Evolutionary conservation across 2,888 invertebrate species (phyloP).

Genomic region (Colostygia pectinataria): DNA sequence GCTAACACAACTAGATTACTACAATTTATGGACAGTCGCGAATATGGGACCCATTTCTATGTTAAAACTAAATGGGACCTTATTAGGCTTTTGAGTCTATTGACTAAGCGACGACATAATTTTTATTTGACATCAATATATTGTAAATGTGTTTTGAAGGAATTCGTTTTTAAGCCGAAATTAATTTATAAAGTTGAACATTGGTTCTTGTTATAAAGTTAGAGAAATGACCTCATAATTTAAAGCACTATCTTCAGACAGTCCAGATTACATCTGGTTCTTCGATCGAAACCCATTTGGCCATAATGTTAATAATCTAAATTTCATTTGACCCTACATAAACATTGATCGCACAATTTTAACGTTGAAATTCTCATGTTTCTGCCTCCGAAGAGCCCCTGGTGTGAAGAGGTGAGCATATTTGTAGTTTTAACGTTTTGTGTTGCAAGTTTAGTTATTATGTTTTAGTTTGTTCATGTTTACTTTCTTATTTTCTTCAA

Average conservation of each 20-base stretch:
- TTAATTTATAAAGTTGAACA: no score
- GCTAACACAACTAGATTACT: no score
- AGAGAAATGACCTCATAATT: constrained; percentile 47
- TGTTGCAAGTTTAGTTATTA: constrained; percentile 23
- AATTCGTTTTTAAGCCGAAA: no score
- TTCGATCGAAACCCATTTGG: constrained; percentile 44
- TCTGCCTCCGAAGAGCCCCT: constrained; percentile 63
- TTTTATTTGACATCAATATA: no score
- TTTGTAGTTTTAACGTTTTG: constrained; percentile 25
- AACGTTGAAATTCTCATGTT: constrained; percentile 56
- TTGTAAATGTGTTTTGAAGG: no score
- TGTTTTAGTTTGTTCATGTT: background rate
- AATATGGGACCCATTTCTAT: no score
- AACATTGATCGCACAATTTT: constrained; percentile 67
- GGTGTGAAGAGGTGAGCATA: constrained; percentile 57
- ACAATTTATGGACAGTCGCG: no score
- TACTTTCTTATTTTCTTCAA: constrained; percentile 3
- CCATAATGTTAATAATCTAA: constrained; percentile 46
- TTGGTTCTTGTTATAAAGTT: no score
- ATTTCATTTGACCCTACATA: constrained; percentile 33
- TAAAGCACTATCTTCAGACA: constrained; percentile 54
- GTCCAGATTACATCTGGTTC: constrained; percentile 24
- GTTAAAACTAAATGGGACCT: no score
- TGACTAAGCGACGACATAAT: no score
- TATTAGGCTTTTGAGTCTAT: no score